Evolutionary conservation across 64 coral and sea anemone species (phyloP).

Genomic region (Porites australiensis): DNA sequence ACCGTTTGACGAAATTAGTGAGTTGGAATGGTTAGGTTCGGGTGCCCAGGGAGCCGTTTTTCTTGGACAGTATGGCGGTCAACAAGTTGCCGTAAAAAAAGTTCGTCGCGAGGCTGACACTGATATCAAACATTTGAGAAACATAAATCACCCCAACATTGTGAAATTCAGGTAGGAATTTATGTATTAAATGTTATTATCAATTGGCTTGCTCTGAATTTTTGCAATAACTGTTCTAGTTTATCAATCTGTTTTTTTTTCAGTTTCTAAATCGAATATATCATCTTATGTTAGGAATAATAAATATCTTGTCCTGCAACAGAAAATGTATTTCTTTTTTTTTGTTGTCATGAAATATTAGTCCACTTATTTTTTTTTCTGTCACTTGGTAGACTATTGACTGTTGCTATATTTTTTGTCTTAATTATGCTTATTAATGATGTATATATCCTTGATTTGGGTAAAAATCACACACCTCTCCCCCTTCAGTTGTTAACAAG

Average conservation of each 20-base stretch:
- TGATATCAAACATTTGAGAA: conserved; percentile 82
- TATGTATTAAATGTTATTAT: too few relatives aligned
- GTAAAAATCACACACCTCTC: too few relatives aligned
- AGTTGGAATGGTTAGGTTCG: conserved; percentile 90
- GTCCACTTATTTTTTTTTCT: not conserved
- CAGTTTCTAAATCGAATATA: too few relatives aligned
- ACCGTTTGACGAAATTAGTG: conserved; percentile 91
- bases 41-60: conserved; percentile 92
- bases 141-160: conserved; percentile 90
- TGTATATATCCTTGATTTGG: not conserved
- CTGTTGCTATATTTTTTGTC: not conserved
- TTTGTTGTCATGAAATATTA: not conserved
- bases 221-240: too few relatives aligned
- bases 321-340: too few relatives aligned
- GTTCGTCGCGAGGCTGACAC: conserved; percentile 91
- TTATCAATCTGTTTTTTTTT: too few relatives aligned
- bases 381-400: not conserved
- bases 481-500: too few relatives aligned
- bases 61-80: conserved; percentile 69
- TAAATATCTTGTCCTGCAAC: too few relatives aligned
- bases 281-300: too few relatives aligned
- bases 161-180: conserved; percentile 83
- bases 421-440: not conserved
- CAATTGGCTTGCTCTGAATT: too few relatives aligned
- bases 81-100: conserved; percentile 95